Evolutionary conservation across 2,888 invertebrate species (phyloP).

Genomic region (Augiades crinisus): DNA sequence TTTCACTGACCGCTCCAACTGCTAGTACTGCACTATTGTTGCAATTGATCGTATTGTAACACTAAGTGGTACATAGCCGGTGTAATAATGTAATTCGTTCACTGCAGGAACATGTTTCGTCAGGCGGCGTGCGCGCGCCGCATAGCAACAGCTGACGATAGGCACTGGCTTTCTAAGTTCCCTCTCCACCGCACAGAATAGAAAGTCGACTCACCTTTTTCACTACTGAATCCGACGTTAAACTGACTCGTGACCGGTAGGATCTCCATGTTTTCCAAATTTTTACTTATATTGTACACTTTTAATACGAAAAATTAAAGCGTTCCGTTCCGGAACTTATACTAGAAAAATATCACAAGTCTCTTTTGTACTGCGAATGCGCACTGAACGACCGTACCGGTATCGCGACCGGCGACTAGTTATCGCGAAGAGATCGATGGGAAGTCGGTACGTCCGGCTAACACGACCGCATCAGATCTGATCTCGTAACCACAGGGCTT

Average conservation of each 20-base stretch:
- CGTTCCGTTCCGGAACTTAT: slow-evolving; percentile 73
- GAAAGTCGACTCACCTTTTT: slow-evolving; percentile 85
- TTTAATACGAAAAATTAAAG: slow-evolving; percentile 63
- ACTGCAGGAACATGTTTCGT: slow-evolving; percentile 11
- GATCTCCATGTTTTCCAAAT: slow-evolving; percentile 88
- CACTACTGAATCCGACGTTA: slow-evolving; percentile 88
- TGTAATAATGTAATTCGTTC: background rate
- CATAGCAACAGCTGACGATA: slow-evolving; percentile 62
- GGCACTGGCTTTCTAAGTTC: slow-evolving; percentile 51
- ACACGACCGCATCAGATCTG: slow-evolving; percentile 78
- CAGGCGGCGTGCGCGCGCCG: slow-evolving; percentile 59
- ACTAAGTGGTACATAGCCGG: background rate
- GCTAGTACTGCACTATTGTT: background rate
- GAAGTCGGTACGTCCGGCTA: slow-evolving; percentile 65
- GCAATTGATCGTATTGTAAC: background rate
- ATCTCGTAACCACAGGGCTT: slow-evolving; percentile 79
- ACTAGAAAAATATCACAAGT: slow-evolving; percentile 81
- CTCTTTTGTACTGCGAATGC: slow-evolving; percentile 78
- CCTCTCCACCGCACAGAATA: slow-evolving; percentile 57
- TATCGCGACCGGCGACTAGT: slow-evolving; percentile 65
- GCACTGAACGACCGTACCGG: slow-evolving; percentile 63
- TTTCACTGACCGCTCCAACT: slow-evolving; percentile 22
- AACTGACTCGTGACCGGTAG: slow-evolving; percentile 89
- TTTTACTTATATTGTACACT: slow-evolving; percentile 81
- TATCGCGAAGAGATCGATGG: slow-evolving; percentile 72